Percentiles rank a stretch among this genome's conserved stretches.
Evolutionary conservation across 2,888 invertebrate genomes (phyloP).

Genomic region (Thereva unica): DNA sequence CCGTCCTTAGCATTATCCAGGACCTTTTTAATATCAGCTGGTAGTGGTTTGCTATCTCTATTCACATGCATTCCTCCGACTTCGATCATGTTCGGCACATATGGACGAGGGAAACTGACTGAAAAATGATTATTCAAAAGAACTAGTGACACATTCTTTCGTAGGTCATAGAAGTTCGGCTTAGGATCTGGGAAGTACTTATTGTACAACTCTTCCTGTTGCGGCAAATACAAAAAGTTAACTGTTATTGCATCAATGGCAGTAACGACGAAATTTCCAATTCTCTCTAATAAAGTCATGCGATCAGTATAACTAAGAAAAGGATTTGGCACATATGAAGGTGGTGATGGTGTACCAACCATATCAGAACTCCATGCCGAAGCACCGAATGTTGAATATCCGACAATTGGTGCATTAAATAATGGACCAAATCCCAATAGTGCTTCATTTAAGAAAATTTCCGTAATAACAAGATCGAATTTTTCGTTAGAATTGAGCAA

Average conservation of each 20-base stretch:
- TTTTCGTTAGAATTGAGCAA: conserved; percentile 51
- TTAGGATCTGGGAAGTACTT: conserved; percentile 50
- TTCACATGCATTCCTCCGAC: conserved; percentile 58
- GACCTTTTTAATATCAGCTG: conserved; percentile 54
- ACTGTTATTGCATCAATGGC: conserved; percentile 47
- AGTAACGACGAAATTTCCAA: conserved; percentile 50
- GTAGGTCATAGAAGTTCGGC: conserved; percentile 46
- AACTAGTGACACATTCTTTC: conserved; percentile 50
- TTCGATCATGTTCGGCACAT: conserved; percentile 56
- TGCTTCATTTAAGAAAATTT: conserved; percentile 56
- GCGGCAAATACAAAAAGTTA: conserved; percentile 49
- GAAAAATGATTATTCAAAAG: conserved; percentile 56
- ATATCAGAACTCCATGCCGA: conserved; percentile 38
- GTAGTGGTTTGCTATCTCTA: conserved; percentile 49
- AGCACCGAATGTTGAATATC: conserved; percentile 42
- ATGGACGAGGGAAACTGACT: conserved; percentile 53
- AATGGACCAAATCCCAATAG: conserved; percentile 50
- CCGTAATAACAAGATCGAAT: conserved; percentile 55
- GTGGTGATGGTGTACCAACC: conserved; percentile 51
- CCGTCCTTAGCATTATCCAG: conserved; percentile 57
- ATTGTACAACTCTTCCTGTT: conserved; percentile 49
- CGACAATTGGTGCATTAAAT: conserved; percentile 47
- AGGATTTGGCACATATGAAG: conserved; percentile 52
- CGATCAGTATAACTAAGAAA: conserved; percentile 50
- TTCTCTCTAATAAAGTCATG: conserved; percentile 54